These are phyloP conservation scores for Coracias cyanogaster DNA, from an alignment of 2,797 vertebrate genomes.

Conservation along the genomic window DNA sequence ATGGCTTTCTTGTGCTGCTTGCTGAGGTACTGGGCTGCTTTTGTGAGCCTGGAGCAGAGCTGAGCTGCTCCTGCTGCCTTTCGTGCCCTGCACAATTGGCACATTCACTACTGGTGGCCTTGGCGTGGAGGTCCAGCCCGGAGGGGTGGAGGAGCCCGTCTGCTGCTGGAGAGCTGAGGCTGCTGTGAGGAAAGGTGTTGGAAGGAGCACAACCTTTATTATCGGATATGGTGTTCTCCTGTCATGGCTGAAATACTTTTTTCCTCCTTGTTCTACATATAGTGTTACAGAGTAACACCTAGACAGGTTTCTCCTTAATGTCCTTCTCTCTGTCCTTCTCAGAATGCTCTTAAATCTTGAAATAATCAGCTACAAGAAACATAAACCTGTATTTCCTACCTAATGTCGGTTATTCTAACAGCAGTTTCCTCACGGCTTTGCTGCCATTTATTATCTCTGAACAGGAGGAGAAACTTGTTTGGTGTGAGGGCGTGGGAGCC, in stretches of 20 bases:
- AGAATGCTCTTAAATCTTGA: background rate
- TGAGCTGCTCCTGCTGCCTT: background rate
- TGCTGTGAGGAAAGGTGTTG: accelerated
- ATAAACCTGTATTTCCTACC: too few species aligned
- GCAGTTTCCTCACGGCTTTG: background rate
- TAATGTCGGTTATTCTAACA: background rate
- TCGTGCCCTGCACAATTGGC: background rate
- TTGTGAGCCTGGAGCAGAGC: background rate
- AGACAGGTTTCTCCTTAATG: background rate
- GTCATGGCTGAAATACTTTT: background rate
- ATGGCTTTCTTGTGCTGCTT: background rate
- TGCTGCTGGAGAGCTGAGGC: background rate
- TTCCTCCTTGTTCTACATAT: accelerated
- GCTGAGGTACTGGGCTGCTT: background rate
- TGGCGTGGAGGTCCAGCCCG: background rate
- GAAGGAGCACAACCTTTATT: background rate
- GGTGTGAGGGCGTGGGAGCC: too few species aligned
- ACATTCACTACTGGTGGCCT: background rate
- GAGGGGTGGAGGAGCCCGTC: background rate
- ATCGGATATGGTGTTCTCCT: accelerated
- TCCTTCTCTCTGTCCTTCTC: background rate
- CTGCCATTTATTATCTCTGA: too few species aligned
- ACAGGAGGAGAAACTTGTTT: too few species aligned
- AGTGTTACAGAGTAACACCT: too few species aligned
- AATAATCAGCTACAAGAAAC: background rate